A percentile compares a stretch with the other conserved stretches of the same genome.
Conservation (phyloP, 2,113 vertebrate species). For the Cromileptes altivelis region DNA sequence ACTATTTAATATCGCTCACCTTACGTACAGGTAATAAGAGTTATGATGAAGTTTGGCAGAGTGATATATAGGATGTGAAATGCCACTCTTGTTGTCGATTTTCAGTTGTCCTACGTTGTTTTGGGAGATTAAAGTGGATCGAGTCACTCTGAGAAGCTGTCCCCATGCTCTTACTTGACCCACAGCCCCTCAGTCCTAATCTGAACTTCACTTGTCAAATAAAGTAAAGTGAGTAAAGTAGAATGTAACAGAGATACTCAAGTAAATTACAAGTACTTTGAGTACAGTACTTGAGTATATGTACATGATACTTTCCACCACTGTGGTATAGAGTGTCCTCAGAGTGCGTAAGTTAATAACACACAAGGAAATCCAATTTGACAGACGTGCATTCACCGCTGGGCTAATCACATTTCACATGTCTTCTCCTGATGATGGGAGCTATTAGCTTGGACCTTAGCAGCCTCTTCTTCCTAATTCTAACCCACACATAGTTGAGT, state of each 20-base stretch:
- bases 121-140: too few species aligned
- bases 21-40: too few species aligned
- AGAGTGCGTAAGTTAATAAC: neutral
- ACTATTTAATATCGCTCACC: too few species aligned
- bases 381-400: conserved; percentile 25
- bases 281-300: neutral
- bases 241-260: neutral
- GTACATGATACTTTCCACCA: neutral
- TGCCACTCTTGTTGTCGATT: too few species aligned
- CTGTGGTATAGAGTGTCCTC: neutral
- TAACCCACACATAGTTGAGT: neutral
- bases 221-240: neutral
- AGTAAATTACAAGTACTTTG: neutral
- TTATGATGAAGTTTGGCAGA: too few species aligned
- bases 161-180: too few species aligned
- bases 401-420: conserved; percentile 34
- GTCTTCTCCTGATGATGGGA: conserved; percentile 12
- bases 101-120: too few species aligned
- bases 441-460: conserved; percentile 17
- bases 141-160: too few species aligned
- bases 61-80: too few species aligned
- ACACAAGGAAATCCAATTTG: conserved; percentile 20
- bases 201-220: neutral
- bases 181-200: too few species aligned
- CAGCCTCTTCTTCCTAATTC: conserved; percentile 16